Evolutionary conservation across 2,888 invertebrate species (phyloP).

Genomic region (Drosophila lutescens): DNA sequence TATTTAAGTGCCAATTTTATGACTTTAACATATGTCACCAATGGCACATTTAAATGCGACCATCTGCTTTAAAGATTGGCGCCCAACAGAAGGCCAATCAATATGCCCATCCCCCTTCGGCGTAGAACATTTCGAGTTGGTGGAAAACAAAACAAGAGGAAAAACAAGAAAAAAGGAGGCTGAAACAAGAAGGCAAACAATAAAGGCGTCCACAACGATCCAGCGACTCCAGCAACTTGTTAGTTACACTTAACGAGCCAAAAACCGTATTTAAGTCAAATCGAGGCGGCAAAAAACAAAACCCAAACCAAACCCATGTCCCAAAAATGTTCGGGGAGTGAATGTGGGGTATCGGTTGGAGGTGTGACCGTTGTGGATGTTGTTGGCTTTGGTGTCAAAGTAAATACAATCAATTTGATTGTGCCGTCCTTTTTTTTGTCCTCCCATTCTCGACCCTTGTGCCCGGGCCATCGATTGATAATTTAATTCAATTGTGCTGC

Average conservation of each 20-base stretch:
- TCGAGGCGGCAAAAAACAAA: constrained; percentile 43
- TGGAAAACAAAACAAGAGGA: constrained; percentile 14
- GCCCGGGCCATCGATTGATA: constrained; percentile 67
- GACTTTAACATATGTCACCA: constrained; percentile 10
- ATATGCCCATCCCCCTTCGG: constrained; percentile 40
- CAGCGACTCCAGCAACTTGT: constrained; percentile 52
- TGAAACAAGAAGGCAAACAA: constrained; percentile 54
- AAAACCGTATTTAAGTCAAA: constrained; percentile 76
- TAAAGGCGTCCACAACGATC: constrained; percentile 46
- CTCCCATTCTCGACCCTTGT: constrained; percentile 52
- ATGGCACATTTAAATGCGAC: constrained; percentile 12
- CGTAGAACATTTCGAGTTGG: constrained; percentile 25
- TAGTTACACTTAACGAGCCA: constrained; percentile 77
- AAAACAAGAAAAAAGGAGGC: constrained; percentile 23
- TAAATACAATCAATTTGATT: constrained; percentile 79
- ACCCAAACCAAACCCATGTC: constrained; percentile 35
- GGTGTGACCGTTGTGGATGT: constrained; percentile 39
- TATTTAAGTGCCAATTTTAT: constrained; percentile 12
- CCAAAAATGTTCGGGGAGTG: constrained; percentile 6
- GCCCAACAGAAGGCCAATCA: constrained; percentile 24
- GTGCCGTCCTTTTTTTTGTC: constrained; percentile 50
- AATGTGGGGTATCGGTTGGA: constrained; percentile 10
- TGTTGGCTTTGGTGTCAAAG: constrained; percentile 69
- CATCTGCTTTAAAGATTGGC: constrained; percentile 32
- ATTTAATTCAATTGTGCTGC: constrained; percentile 73